Evolutionary conservation across 2,797 vertebrate genomes (phyloP).

Genomic region (Cynopterus sphinx): DNA sequence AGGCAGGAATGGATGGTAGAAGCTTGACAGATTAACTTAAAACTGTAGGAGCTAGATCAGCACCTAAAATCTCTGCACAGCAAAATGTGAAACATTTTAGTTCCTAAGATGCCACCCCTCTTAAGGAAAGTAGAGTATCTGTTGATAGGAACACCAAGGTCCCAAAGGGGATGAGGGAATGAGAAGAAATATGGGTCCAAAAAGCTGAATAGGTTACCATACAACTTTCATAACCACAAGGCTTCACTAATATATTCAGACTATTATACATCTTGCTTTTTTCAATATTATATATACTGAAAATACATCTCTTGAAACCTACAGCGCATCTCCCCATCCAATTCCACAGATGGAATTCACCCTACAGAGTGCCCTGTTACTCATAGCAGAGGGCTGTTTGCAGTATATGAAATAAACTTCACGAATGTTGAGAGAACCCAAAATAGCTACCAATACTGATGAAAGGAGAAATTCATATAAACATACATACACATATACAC

Average conservation of each 20-base stretch:
- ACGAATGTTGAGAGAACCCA: neutral
- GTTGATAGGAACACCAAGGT: neutral
- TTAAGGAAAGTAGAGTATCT: neutral
- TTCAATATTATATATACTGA: neutral
- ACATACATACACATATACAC: neutral
- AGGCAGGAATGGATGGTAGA: neutral
- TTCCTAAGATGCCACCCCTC: neutral
- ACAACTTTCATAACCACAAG: neutral
- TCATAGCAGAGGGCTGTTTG: neutral
- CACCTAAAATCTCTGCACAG: neutral
- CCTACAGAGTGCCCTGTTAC: neutral
- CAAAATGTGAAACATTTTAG: neutral
- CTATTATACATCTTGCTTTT: neutral
- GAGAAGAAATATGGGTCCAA: neutral
- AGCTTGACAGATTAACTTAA: neutral
- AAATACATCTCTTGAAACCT: neutral
- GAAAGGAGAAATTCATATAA: neutral
- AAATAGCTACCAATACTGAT: neutral
- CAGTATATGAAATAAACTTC: neutral
- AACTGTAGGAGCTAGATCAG: neutral
- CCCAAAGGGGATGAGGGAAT: neutral
- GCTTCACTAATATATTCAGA: neutral
- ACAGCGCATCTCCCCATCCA: neutral
- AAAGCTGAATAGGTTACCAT: neutral
- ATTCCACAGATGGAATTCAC: neutral